Percentiles rank a stretch among this genome's conserved stretches.
These are phyloP conservation scores for Parazoanthus swiftii DNA, from an alignment of 92 coral and sea anemone species.

Conservation along the genomic window DNA sequence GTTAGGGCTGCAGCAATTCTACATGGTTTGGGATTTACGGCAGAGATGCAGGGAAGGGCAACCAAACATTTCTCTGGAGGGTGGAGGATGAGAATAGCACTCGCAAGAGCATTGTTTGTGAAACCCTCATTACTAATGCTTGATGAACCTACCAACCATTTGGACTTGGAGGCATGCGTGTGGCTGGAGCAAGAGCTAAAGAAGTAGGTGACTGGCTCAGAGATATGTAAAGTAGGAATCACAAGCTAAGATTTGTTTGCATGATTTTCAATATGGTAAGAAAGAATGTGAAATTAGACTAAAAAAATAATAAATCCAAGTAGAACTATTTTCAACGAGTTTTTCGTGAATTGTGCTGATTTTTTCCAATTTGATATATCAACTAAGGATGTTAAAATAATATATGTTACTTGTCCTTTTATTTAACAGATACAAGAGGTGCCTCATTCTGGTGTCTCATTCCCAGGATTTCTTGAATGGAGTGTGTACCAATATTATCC, in stretches of 20 bases:
- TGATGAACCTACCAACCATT: conserved; percentile 98
- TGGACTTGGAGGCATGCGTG: conserved; percentile 98
- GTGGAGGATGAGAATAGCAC: conserved; percentile 97
- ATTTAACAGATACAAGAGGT: conserved; percentile 84
- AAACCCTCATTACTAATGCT: conserved; percentile 85
- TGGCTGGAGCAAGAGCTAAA: conserved; percentile 97
- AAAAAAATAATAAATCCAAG: too few relatives aligned
- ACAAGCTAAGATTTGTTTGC: too few relatives aligned
- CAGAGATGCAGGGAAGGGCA: conserved; percentile 80
- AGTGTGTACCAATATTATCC: conserved; percentile 95
- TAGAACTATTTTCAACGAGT: too few relatives aligned
- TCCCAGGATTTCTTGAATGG: conserved; percentile 99
- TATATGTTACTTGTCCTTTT: not conserved
- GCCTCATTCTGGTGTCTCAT: conserved; percentile 89
- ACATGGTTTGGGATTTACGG: conserved; percentile 94
- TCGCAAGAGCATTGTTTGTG: conserved; percentile 93
- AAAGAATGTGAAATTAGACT: too few relatives aligned
- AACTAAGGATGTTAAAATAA: too few relatives aligned
- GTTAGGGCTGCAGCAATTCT: conserved; percentile 90
- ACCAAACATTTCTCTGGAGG: conserved; percentile 99
- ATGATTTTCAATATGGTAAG: not conserved
- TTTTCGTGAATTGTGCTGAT: too few relatives aligned
- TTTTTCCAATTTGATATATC: too few relatives aligned
- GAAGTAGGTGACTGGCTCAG: conserved; percentile 50
- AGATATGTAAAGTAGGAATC: not conserved